These are phyloP conservation scores for Tipula confusa DNA, from an alignment of 2,888 invertebrate genomes.

Conservation along the genomic window DNA sequence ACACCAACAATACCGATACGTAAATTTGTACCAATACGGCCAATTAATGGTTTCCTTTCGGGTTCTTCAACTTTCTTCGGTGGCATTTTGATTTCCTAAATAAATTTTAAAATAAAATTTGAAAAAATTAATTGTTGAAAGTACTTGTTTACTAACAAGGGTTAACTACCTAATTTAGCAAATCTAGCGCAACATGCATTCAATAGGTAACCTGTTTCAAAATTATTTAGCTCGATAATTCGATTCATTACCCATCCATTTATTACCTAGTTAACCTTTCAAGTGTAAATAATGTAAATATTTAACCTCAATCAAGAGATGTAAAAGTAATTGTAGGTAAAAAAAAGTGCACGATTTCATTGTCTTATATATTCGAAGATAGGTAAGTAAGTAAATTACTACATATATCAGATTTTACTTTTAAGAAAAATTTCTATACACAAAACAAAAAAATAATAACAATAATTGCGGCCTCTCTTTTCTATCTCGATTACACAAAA, in stretches of 20 bases:
- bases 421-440: not conserved
- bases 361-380: not conserved
- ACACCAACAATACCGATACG: constrained; percentile 95
- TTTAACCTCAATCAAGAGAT: not conserved
- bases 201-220: not conserved
- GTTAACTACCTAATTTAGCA: not conserved
- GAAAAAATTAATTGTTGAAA: not conserved
- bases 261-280: constrained; percentile 12
- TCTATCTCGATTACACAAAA: not conserved
- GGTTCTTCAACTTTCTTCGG: constrained; percentile 89
- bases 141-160: not conserved
- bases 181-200: not conserved
- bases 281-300: constrained; percentile 20
- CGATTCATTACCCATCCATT: not conserved
- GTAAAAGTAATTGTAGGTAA: not conserved
- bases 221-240: not conserved
- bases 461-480: not conserved
- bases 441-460: not conserved
- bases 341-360: not conserved
- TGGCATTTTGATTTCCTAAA: constrained; percentile 54
- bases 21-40: constrained; percentile 91
- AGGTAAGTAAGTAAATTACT: not conserved
- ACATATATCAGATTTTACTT: not conserved
- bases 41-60: constrained; percentile 85
- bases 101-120: not conserved